Evolutionary conservation across 2,113 vertebrate genomes (phyloP).

Genomic region (Cnemophilus loriae): DNA sequence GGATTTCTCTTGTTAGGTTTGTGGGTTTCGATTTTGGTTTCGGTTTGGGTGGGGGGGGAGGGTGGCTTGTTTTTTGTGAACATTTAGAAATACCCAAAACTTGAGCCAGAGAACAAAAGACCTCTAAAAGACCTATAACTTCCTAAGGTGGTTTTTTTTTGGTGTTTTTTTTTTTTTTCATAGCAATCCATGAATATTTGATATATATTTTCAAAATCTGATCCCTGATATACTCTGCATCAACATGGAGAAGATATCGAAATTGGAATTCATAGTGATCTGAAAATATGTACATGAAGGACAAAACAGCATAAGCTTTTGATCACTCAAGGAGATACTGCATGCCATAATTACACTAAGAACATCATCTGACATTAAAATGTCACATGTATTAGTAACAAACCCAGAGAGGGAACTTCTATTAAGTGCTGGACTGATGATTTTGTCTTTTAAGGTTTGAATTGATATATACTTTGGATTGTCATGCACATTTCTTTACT

Average conservation of each 20-base stretch:
- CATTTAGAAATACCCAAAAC: not conserved
- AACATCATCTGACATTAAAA: not conserved
- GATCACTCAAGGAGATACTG: not conserved
- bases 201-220: not conserved
- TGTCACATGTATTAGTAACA: not conserved
- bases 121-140: not conserved
- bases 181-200: not conserved
- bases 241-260: not conserved
- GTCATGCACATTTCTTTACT: not conserved
- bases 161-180: too few species aligned
- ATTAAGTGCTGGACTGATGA: not conserved
- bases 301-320: not conserved
- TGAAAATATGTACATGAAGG: not conserved
- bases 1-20: fast-evolving
- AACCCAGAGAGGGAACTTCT: not conserved
- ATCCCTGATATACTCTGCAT: not conserved
- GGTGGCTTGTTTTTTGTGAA: not conserved
- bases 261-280: not conserved
- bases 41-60: too few species aligned
- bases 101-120: not conserved
- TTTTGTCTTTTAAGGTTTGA: not conserved
- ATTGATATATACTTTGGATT: not conserved
- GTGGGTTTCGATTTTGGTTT: not conserved
- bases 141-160: not conserved
- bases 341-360: not conserved